Conservation (phyloP, 1,140 invertebrate species). For the Bombus superbus region DNA sequence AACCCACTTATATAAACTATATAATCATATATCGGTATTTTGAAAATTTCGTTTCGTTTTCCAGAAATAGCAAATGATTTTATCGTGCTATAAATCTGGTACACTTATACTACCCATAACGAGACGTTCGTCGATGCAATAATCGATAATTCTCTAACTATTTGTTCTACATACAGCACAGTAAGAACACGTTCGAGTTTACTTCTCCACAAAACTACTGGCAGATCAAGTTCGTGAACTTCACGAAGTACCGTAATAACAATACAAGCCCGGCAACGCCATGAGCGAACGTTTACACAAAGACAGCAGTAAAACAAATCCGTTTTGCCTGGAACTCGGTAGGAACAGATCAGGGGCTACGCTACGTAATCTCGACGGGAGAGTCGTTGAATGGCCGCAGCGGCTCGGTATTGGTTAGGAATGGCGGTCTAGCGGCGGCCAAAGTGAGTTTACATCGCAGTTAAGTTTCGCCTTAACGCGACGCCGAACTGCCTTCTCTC, state of each 20-base stretch:
- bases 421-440: conserved; percentile 38
- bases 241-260: not conserved
- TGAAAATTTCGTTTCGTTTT: too few relatives aligned
- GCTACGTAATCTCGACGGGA: conserved; percentile 43
- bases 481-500: conserved; percentile 56
- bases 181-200: not conserved
- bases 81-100: not conserved
- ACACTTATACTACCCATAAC: too few relatives aligned
- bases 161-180: too few relatives aligned
- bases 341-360: conserved; percentile 46
- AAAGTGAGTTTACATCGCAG: conserved; percentile 71
- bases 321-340: conserved; percentile 21
- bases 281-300: not conserved
- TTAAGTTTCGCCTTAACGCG: conserved; percentile 68
- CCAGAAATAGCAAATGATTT: not conserved
- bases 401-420: conserved; percentile 59
- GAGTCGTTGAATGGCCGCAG: conserved; percentile 59
- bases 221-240: not conserved
- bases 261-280: not conserved
- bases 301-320: conserved; percentile 37
- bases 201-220: not conserved
- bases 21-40: too few relatives aligned
- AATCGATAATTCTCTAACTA: not conserved
- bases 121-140: too few relatives aligned
- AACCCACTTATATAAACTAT: too few relatives aligned